Evolutionary conservation across 1,140 invertebrate genomes (phyloP).

Genomic region (Procambarus virginalis): DNA sequence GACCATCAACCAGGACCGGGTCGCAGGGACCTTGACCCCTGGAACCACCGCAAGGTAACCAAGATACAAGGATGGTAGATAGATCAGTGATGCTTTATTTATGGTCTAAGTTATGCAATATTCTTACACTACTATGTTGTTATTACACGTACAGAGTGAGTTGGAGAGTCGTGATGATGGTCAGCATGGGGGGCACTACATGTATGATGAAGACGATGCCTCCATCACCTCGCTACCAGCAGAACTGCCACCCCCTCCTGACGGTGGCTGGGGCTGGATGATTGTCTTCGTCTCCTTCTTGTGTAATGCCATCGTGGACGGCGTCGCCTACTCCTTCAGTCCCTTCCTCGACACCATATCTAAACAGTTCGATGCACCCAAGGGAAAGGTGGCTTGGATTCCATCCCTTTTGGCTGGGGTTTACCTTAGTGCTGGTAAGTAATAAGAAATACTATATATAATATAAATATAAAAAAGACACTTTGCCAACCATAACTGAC

Average conservation of each 20-base stretch:
- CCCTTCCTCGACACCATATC: conserved; percentile 90
- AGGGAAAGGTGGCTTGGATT: conserved; percentile 91
- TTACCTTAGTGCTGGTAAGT: conserved; percentile 91
- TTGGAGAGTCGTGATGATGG: conserved; percentile 29
- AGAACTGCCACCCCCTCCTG: conserved; percentile 67
- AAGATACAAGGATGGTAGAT: too few relatives aligned
- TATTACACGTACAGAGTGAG: conserved; percentile 31
- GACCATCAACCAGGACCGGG: too few relatives aligned
- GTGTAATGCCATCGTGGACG: conserved; percentile 99
- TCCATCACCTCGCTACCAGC: conserved; percentile 62
- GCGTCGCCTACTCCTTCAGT: conserved; percentile 95
- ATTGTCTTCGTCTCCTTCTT: conserved; percentile 97
- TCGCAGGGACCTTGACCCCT: too few relatives aligned
- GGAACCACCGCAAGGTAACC: too few relatives aligned
- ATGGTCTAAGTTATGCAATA: too few relatives aligned
- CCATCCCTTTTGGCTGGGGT: conserved; percentile 94
- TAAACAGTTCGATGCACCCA: conserved; percentile 87
- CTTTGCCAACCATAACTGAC: too few relatives aligned
- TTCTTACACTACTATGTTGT: background rate
- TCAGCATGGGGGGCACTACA: conserved; percentile 18
- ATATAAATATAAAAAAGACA: background rate
- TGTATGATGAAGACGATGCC: conserved; percentile 56
- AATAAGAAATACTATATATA: background rate
- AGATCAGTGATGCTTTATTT: too few relatives aligned
- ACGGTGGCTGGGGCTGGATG: conserved; percentile 80